These are phyloP conservation scores for Xiphophorus birchmanni DNA, from an alignment of 2,797 vertebrate species.

Conservation along the genomic window DNA sequence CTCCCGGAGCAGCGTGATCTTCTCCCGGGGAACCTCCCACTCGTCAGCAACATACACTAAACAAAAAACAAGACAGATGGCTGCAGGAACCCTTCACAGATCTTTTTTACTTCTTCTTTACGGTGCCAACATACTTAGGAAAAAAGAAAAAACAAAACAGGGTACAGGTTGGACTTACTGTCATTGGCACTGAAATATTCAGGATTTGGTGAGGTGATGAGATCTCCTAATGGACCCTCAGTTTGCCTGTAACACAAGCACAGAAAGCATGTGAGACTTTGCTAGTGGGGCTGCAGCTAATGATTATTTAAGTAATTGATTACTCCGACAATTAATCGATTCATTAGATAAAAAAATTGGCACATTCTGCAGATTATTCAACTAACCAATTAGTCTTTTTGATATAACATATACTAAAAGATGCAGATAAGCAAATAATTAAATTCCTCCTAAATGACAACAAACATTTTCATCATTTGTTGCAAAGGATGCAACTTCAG, in stretches of 20 bases:
- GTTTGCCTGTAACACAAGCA: constrained; percentile 83
- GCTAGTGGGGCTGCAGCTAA: neutral
- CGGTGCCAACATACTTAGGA: neutral
- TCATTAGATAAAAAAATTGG: too few relatives aligned
- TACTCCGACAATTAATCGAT: too few relatives aligned
- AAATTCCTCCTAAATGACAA: too few relatives aligned
- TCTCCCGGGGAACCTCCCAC: constrained; percentile 96
- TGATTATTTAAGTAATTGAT: neutral
- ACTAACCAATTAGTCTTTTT: too few relatives aligned
- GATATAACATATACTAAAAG: too few relatives aligned
- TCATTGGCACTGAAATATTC: constrained; percentile 97
- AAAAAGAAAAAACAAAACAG: neutral
- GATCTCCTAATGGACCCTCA: constrained; percentile 90
- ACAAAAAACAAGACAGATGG: neutral
- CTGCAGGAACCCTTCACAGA: neutral
- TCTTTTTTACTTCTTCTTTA: too few relatives aligned
- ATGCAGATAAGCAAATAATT: too few relatives aligned
- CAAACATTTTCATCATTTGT: too few relatives aligned
- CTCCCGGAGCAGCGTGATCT: constrained; percentile 90
- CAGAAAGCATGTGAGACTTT: constrained; percentile 12
- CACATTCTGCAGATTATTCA: too few relatives aligned
- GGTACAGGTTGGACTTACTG: constrained; percentile 79
- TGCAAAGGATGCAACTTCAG: too few relatives aligned
- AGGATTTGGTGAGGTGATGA: constrained; percentile 96
- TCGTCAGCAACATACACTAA: constrained; percentile 95